These are phyloP conservation scores for Germaria angustata DNA, from an alignment of 2,888 invertebrate species.

Conservation along the genomic window DNA sequence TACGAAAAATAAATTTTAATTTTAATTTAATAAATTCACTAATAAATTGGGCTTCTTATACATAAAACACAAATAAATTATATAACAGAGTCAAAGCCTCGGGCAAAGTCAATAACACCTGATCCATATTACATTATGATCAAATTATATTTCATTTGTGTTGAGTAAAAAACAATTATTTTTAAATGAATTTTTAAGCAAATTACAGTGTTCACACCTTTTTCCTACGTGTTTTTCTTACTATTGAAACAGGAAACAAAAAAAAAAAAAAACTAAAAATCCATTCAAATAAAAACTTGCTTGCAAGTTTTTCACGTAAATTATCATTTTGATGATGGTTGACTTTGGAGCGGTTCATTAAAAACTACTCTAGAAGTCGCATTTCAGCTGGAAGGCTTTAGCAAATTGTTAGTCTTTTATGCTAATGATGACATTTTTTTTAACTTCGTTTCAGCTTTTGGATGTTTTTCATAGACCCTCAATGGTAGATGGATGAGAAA, in stretches of 20 bases:
- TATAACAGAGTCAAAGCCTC: neutral
- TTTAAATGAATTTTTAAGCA: constrained; percentile 26
- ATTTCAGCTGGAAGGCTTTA: constrained; percentile 57
- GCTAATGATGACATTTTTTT: constrained; percentile 58
- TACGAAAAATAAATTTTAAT: constrained; percentile 42
- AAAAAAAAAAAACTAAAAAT: neutral
- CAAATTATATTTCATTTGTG: constrained; percentile 20
- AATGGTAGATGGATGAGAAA: constrained; percentile 6
- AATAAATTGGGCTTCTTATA: neutral
- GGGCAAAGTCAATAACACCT: neutral
- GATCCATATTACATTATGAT: constrained; percentile 7
- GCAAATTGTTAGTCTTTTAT: constrained; percentile 65
- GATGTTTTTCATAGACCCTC: constrained; percentile 1
- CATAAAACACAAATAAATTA: neutral
- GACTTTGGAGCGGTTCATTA: constrained; percentile 58
- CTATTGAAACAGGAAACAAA: neutral
- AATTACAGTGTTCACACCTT: constrained; percentile 65
- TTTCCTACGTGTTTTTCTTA: constrained; percentile 37
- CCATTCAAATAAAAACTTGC: constrained; percentile 26
- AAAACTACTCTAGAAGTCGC: constrained; percentile 46
- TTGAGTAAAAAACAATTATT: neutral
- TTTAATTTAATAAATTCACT: constrained; percentile 11
- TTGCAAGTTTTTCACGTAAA: constrained; percentile 35
- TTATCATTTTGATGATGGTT: constrained; percentile 60
- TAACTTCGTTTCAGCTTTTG: neutral